A percentile compares a stretch with the other conserved stretches of the same genome.
These are phyloP conservation scores for Aptenodytes forsteri DNA, from an alignment of 2,113 vertebrate genomes.

Conservation along the genomic window DNA sequence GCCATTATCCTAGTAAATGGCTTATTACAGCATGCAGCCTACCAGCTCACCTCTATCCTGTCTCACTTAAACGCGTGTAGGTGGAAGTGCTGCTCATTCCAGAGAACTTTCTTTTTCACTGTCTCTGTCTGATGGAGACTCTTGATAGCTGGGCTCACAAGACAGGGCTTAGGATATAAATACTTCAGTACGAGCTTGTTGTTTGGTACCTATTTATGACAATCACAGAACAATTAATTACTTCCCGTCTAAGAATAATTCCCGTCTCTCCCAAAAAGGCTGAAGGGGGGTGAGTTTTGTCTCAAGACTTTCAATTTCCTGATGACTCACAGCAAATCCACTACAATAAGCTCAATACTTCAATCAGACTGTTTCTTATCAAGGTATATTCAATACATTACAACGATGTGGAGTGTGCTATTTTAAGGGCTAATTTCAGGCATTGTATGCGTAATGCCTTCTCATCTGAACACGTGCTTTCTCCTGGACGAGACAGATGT, in stretches of 20 bases:
- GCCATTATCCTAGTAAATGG: constrained; percentile 42
- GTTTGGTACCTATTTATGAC: constrained; percentile 40
- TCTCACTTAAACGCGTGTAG: not conserved
- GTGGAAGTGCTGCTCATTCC: constrained; percentile 47
- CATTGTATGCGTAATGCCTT: not conserved
- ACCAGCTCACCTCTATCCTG: constrained; percentile 29
- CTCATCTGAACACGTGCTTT: not conserved
- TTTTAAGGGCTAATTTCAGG: constrained; percentile 47
- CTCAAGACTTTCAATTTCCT: constrained; percentile 53
- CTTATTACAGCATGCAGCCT: constrained; percentile 49
- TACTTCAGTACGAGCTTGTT: not conserved
- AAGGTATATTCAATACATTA: constrained; percentile 45
- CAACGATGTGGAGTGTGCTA: not conserved
- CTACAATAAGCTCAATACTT: constrained; percentile 38
- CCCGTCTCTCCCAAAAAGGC: constrained; percentile 30
- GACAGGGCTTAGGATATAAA: constrained; percentile 59
- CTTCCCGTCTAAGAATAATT: constrained; percentile 35
- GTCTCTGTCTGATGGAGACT: constrained; percentile 38
- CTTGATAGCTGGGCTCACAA: constrained; percentile 39
- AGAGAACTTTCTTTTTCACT: constrained; percentile 56
- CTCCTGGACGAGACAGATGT: not conserved
- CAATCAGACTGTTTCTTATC: constrained; percentile 46
- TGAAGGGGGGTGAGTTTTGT: not conserved
- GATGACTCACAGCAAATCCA: constrained; percentile 61
- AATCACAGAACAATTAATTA: constrained; percentile 59